Base-by-base conservation (phyloP, 2,888 invertebrate species). In the Herminia tarsipennalis region DNA sequence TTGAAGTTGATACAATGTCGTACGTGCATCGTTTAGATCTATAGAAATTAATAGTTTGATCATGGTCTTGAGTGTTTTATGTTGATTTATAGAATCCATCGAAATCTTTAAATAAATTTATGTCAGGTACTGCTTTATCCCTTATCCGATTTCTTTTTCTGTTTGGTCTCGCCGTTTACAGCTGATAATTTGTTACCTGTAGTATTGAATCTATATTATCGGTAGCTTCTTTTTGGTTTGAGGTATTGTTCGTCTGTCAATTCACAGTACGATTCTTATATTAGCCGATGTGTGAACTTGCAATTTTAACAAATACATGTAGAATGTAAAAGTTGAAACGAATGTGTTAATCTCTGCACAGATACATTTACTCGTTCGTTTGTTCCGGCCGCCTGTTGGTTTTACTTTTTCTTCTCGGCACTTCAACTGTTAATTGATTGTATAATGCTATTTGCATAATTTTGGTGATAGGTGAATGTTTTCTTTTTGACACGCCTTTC, bases 251-350 rank as follows among this genome's bases (percentile, higher is more conserved):
- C 9, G 8, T n/a, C 8, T 40, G 9, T 5, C 29, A 10, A 49
- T 38, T 38, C 20, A 33, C 28, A 13, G 25, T 37, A 9, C 32
- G 0, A 22, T 35, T 25, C 29, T 41, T 33, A 21, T 46, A 9
- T 34, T 40, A 2, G 20, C 32, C 29, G 27, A 37, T n/a, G 39
- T 20, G 32, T 18, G 32, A 38, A 35, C 14, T 22, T 18, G 27
- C 14, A 21, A 16, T 39, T 51, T 60, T 51, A 48, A 39, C 47
- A 21, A 30, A 42, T 39, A 41, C 30, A 6, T 45, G 57, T 46
- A 44, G 41, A 66, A 52, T 66, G 39, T 49, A 66, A 51, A 56
- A 61, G 46, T 43, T 51, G 25, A 25, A 40, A 38, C 29, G 38
- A 29, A 38, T 29, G 29, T 39, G 30, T 39, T 30, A 30, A 30